phyloP scores from a whole-genome alignment of 2,797 vertebrate genomes.

The Eulemur albifrons region DNA sequence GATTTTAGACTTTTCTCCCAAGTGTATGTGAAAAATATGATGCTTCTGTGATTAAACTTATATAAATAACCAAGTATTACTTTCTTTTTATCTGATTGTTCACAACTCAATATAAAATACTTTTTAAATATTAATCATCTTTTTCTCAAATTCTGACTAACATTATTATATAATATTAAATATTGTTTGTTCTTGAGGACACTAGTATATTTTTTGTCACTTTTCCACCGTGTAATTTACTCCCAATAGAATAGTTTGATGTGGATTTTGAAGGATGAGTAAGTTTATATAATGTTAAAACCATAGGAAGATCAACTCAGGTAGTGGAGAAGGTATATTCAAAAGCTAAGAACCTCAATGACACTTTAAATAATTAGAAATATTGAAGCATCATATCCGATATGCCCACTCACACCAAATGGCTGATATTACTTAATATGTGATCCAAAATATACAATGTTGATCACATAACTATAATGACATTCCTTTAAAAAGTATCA shows the following conservation, averaged over 20 bases:
- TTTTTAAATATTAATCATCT: background rate
- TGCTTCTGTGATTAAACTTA: background rate
- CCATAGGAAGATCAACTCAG: background rate
- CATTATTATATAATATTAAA: background rate
- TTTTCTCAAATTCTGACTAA: background rate
- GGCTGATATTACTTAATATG: background rate
- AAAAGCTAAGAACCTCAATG: background rate
- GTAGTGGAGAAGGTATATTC: background rate
- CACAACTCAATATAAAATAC: background rate
- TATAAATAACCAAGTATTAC: background rate
- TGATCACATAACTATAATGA: background rate
- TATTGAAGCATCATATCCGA: background rate
- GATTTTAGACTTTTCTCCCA: background rate
- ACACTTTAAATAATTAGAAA: background rate
- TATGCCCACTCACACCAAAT: background rate
- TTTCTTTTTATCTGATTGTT: background rate
- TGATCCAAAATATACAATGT: background rate
- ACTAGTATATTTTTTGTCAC: background rate
- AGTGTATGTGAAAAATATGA: background rate
- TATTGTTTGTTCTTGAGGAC: background rate
- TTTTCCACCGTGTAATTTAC: background rate
- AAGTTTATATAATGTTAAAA: background rate
- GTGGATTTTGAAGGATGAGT: background rate
- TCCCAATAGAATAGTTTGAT: background rate
- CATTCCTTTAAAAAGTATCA: background rate